Evolutionary conservation across 2,113 vertebrate genomes (phyloP).

Genomic region (Laticauda laticaudata): DNA sequence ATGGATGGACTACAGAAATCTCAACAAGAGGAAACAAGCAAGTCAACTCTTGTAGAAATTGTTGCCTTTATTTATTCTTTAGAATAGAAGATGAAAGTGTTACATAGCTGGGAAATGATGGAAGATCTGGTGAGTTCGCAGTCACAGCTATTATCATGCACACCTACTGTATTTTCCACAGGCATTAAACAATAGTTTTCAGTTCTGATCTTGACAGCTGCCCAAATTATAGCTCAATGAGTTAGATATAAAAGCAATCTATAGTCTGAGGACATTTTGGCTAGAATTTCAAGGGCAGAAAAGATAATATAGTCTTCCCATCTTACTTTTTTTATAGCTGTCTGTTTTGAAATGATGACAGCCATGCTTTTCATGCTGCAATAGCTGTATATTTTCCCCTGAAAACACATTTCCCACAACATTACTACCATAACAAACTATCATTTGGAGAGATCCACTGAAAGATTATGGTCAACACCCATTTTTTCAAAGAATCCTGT

Average conservation of each 20-base stretch:
- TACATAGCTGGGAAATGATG: background rate
- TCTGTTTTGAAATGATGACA: background rate
- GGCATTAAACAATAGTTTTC: background rate
- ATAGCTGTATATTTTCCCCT: background rate
- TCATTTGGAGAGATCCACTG: background rate
- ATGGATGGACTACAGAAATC: background rate
- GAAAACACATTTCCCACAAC: background rate
- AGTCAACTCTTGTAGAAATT: background rate
- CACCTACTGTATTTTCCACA: background rate
- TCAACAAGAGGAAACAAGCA: background rate
- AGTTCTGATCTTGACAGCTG: background rate
- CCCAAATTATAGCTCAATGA: background rate
- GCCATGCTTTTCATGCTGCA: background rate
- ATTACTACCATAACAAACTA: background rate
- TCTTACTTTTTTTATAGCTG: background rate
- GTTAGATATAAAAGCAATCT: background rate
- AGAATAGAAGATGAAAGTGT: background rate
- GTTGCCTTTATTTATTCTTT: background rate
- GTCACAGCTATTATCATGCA: background rate
- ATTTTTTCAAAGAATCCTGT: background rate
- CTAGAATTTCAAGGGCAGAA: background rate
- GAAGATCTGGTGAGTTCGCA: background rate
- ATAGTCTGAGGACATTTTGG: background rate
- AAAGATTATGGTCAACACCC: background rate
- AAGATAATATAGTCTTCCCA: background rate